phyloP scores from a whole-genome alignment of 2,797 vertebrate species.

The Micrastur ruficollis region DNA sequence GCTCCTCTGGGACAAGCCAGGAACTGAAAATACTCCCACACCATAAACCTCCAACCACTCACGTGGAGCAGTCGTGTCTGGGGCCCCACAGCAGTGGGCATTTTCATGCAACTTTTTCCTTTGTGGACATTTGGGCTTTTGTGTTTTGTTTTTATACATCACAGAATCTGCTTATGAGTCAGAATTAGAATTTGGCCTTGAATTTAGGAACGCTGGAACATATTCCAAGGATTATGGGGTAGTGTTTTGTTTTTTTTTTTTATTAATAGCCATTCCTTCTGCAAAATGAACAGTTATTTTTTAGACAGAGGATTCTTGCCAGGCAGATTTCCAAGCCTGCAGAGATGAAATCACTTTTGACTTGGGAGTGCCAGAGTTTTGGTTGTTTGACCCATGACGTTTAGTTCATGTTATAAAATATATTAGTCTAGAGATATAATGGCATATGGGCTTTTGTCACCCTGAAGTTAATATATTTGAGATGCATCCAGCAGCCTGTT shows the following conservation, averaged over 20 bases:
- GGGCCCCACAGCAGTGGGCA: background rate
- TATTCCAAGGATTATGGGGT: background rate
- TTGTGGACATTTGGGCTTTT: background rate
- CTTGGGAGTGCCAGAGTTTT: background rate
- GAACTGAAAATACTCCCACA: background rate
- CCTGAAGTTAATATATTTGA: background rate
- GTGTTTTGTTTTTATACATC: background rate
- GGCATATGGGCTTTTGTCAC: background rate
- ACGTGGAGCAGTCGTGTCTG: fast-evolving
- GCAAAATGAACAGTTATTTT: background rate
- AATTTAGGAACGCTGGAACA: background rate
- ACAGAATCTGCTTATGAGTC: background rate
- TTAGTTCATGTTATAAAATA: background rate
- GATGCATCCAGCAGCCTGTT: background rate
- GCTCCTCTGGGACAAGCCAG: background rate
- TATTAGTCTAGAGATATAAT: background rate
- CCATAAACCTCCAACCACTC: background rate
- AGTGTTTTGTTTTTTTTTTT: background rate
- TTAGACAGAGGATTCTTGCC: background rate
- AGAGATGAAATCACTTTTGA: background rate
- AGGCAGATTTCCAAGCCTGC: background rate
- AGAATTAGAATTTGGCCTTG: background rate
- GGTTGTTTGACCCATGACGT: background rate
- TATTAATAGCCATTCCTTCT: background rate
- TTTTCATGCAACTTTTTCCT: background rate